Conservation (phyloP, 2,888 invertebrate genomes). For the Theodoxus fluviatilis region DNA sequence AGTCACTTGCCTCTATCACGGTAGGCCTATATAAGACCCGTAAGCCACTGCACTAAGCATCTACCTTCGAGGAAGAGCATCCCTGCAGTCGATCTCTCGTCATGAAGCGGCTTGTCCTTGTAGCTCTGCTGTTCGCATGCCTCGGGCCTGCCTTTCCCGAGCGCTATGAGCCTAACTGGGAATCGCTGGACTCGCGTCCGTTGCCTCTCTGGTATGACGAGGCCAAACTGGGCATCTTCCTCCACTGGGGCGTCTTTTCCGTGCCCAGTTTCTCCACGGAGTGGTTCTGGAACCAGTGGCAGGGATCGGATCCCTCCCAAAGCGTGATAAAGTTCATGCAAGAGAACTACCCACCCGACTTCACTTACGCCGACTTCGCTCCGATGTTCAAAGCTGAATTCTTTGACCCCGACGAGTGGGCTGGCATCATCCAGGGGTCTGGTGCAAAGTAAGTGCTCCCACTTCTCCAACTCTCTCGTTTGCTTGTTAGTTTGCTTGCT, state of each 20-base stretch:
- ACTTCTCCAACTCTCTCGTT: no score
- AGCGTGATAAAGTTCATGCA: conserved; percentile 75
- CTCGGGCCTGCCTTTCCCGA: no score
- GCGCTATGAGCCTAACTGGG: conserved; percentile 76
- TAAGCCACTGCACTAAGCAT: no score
- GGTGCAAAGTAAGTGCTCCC: conserved; percentile 84
- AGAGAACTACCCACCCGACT: conserved; percentile 81
- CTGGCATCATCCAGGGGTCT: conserved; percentile 78
- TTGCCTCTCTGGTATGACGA: conserved; percentile 69
- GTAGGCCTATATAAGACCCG: no score
- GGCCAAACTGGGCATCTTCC: conserved; percentile 64
- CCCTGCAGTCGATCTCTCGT: no score
- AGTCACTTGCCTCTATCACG: no score
- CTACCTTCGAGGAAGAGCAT: no score
- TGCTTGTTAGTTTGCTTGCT: no score
- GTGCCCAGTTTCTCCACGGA: conserved; percentile 68
- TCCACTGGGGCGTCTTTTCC: conserved; percentile 69
- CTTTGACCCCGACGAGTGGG: conserved; percentile 85
- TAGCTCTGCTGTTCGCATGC: no score
- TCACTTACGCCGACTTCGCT: conserved; percentile 91
- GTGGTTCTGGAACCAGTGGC: conserved; percentile 92
- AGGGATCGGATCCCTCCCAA: conserved; percentile 60
- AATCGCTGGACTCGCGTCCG: conserved; percentile 82
- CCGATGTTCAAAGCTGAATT: conserved; percentile 84
- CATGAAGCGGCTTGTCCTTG: no score